Base-by-base conservation (phyloP, 1,140 invertebrate species). In the Drosophila ananassae region DNA sequence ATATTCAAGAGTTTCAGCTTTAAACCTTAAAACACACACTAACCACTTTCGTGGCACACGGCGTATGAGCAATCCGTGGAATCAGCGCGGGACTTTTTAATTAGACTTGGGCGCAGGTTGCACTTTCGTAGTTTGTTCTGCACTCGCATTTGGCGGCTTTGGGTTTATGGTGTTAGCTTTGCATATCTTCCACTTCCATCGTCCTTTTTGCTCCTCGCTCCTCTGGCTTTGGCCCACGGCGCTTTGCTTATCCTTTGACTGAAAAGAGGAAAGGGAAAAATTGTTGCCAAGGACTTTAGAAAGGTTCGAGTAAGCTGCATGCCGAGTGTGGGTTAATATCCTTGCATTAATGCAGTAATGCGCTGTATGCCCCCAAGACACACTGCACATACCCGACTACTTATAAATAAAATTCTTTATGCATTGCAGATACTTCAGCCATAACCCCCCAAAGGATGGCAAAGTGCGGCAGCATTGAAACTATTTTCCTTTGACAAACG, bases 401-500 rank as follows among this genome's bases (percentile, higher is more conserved):
- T 28, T 34, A 37, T 21, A 34, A 22, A 58, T 37, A 48, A 58
- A 21, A 25, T 17, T 46, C 39, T 34, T 22, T 30, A 24, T 47
- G 53, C 44, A 56, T 22, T 8, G 52, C 44, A 50, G 50, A 69
- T 56, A 68, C 41, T 69, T 56, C 10, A 56, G 51, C 32, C 64
- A 56, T 47, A 69, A 32, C 69, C 52, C 51, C 66, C 41, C 41
- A 41, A 41, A 13, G 39, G 39, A 34, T 34, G 44, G 59, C 21
- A 68, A 55, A 55, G 52, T 66, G 47, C 59, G 61, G 37, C 39
- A 41, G 39, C 44, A 7, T 24, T 13, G 57, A 48, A 76, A 76
- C 61, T 76, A 76, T 76, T 76, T 76, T n/a, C 48, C 73, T 76
- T 76, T 76, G 73, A 76, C 62, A 68, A 76, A 76, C 34, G 24